phyloP scores from a whole-genome alignment of 2,797 vertebrate genomes.

The Kryptopterus vitreolus region DNA sequence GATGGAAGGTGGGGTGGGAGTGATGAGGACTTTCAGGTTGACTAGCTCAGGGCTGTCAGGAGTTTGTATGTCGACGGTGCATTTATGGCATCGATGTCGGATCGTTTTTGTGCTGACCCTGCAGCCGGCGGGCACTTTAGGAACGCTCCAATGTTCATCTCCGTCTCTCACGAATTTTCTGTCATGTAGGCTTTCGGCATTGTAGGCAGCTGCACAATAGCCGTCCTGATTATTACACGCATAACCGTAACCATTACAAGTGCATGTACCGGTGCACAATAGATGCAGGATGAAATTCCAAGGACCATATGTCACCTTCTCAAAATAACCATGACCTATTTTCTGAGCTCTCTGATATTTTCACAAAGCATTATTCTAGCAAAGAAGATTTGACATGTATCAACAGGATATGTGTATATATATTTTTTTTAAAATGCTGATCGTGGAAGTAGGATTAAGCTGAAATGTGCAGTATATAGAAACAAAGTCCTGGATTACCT shows the following conservation, averaged over 20 bases:
- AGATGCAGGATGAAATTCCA: constrained; percentile 13
- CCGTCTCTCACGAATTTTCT: constrained; percentile 30
- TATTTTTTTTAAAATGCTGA: constrained; percentile 67
- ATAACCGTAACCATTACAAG: constrained; percentile 7
- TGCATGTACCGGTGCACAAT: background rate
- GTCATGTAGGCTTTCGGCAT: constrained; percentile 37
- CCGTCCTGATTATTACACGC: constrained; percentile 12
- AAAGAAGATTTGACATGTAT: constrained; percentile 52
- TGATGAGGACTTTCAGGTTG: constrained; percentile 50
- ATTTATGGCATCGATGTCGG: constrained; percentile 71
- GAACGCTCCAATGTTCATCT: constrained; percentile 38
- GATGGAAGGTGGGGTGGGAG: constrained; percentile 13
- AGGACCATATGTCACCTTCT: constrained; percentile 25
- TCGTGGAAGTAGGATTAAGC: constrained; percentile 61
- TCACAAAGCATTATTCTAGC: constrained; percentile 2
- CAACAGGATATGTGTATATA: constrained; percentile 56
- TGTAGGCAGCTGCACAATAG: constrained; percentile 13
- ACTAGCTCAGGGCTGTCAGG: constrained; percentile 52
- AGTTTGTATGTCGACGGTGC: constrained; percentile 67
- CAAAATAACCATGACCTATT: constrained; percentile 34
- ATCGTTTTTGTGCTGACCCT: constrained; percentile 70
- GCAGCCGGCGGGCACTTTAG: constrained; percentile 55
- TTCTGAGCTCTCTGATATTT: constrained; percentile 23
- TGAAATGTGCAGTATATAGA: constrained; percentile 49
- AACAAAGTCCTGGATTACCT: too few species aligned